Conservation (phyloP, 2,113 vertebrate species). For the Ptilonorhynchus violaceus region DNA sequence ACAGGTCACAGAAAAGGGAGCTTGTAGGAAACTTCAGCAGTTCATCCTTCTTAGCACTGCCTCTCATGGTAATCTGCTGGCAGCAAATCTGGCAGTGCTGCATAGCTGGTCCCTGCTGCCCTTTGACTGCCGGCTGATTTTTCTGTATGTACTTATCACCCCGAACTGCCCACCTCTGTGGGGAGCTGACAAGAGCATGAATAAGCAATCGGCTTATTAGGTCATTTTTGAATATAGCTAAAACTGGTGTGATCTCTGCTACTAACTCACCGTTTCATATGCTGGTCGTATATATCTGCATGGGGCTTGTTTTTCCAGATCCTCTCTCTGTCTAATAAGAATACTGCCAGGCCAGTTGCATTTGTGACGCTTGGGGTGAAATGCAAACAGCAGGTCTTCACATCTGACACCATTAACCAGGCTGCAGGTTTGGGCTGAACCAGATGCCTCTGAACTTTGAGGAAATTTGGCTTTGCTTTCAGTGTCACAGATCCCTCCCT, state of each 20-base stretch:
- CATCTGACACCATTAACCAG: not conserved
- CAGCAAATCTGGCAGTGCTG: not conserved
- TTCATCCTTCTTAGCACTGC: constrained; percentile 12
- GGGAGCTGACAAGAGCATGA: not conserved
- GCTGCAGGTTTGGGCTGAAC: not conserved
- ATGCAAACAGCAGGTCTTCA: not conserved
- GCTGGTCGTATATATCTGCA: not conserved
- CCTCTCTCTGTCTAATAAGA: not conserved
- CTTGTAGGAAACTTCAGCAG: constrained; percentile 35
- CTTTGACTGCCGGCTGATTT: constrained; percentile 8
- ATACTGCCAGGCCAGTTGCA: not conserved
- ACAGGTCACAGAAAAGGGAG: constrained; percentile 44
- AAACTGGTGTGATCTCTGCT: not conserved
- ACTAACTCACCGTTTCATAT: not conserved
- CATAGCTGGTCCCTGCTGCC: not conserved
- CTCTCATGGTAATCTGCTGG: not conserved
- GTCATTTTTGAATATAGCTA: not conserved
- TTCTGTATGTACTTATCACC: not conserved
- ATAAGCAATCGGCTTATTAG: not conserved
- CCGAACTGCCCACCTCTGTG: not conserved
- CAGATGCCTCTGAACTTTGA: not conserved
- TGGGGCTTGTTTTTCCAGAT: not conserved
- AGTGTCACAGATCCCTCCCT: not conserved
- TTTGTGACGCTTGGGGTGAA: not conserved
- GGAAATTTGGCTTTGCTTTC: not conserved